These are phyloP conservation scores for Deilephila elpenor DNA, from an alignment of 2,888 invertebrate genomes.

Conservation along the genomic window DNA sequence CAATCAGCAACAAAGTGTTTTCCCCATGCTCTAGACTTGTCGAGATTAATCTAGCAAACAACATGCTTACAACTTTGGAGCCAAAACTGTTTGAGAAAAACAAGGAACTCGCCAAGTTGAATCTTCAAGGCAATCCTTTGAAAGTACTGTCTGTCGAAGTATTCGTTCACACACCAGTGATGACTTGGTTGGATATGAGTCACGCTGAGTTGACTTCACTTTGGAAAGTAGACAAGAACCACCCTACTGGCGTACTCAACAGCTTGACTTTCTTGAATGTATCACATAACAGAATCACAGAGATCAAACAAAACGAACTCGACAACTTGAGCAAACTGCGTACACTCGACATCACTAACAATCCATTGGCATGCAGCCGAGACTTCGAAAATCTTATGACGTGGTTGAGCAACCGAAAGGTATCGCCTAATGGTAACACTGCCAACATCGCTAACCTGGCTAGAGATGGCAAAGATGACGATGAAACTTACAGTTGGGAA, in stretches of 20 bases:
- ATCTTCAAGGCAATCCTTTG: slow-evolving; percentile 89
- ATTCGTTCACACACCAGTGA: slow-evolving; percentile 86
- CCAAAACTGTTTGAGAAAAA: slow-evolving; percentile 87
- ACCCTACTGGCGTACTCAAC: slow-evolving; percentile 75
- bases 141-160: slow-evolving; percentile 87
- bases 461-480: slow-evolving; percentile 67
- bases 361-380: slow-evolving; percentile 88
- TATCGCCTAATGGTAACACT: slow-evolving; percentile 79
- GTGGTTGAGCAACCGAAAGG: slow-evolving; percentile 85
- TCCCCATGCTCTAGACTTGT: slow-evolving; percentile 84
- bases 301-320: slow-evolving; percentile 85
- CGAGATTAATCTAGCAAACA: slow-evolving; percentile 89
- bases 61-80: slow-evolving; percentile 86
- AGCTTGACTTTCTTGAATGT: slow-evolving; percentile 85
- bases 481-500: slow-evolving; percentile 76
- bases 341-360: slow-evolving; percentile 86
- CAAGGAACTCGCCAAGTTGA: slow-evolving; percentile 86
- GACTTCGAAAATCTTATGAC: slow-evolving; percentile 88
- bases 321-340: slow-evolving; percentile 84
- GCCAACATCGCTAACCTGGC: slow-evolving; percentile 73
- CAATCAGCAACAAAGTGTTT: slow-evolving; percentile 83
- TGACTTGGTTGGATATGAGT: slow-evolving; percentile 89
- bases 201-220: slow-evolving; percentile 87
- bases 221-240: slow-evolving; percentile 84
- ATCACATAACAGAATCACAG: slow-evolving; percentile 85